These are phyloP conservation scores for Platichthys flesus DNA, from an alignment of 2,113 vertebrate genomes.

Conservation along the genomic window DNA sequence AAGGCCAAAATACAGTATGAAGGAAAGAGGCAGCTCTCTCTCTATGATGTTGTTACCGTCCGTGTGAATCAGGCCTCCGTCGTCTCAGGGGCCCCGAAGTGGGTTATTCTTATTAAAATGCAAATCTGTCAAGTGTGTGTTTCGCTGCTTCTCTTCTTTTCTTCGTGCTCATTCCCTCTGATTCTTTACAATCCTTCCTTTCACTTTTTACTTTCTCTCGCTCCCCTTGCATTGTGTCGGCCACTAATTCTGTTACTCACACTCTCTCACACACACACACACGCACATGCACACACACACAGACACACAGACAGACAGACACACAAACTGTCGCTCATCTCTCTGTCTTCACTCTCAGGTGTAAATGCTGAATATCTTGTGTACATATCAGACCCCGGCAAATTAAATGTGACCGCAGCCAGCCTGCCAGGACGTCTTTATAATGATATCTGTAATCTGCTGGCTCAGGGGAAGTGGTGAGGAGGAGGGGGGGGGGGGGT, in stretches of 20 bases:
- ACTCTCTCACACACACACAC: constrained; percentile 8
- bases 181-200: constrained; percentile 30
- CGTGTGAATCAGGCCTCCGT: constrained; percentile 47
- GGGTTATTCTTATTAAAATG: constrained; percentile 75
- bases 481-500: too few relatives aligned
- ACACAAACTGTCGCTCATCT: constrained; percentile 38
- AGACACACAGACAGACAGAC: neutral
- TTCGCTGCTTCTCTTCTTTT: constrained; percentile 42
- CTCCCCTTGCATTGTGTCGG: neutral
- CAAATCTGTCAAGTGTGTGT: constrained; percentile 64
- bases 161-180: constrained; percentile 24
- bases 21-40: neutral
- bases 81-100: constrained; percentile 52
- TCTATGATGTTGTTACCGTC: constrained; percentile 2
- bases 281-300: constrained; percentile 5
- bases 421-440: constrained; percentile 72
- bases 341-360: constrained; percentile 61
- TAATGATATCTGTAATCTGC: constrained; percentile 81
- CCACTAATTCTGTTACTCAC: constrained; percentile 30
- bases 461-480: constrained; percentile 40
- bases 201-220: neutral
- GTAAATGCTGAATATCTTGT: constrained; percentile 78
- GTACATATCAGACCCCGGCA: constrained; percentile 72
- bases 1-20: too few relatives aligned
- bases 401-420: constrained; percentile 81